A percentile compares a stretch with the other conserved stretches of the same genome.
These are phyloP conservation scores for Pygocentrus nattereri DNA, from an alignment of 2,797 vertebrate genomes.

Conservation along the genomic window DNA sequence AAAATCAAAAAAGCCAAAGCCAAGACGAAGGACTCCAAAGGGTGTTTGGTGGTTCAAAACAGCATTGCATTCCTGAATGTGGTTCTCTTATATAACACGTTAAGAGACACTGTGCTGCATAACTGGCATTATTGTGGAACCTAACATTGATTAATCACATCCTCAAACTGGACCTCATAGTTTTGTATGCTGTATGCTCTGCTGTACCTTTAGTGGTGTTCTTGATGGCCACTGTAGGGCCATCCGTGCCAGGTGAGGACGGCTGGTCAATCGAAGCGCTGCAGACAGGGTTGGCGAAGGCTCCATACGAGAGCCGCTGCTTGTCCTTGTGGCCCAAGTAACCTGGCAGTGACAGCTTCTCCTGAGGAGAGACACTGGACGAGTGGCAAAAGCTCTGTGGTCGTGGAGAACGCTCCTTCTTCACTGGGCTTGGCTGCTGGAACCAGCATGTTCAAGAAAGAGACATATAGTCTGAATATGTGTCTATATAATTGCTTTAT, in stretches of 20 bases:
- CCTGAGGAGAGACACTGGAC: conserved; percentile 88
- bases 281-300: conserved; percentile 88
- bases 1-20: too few species aligned
- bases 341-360: conserved; percentile 85
- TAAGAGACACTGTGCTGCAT: neutral
- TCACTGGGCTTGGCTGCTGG: conserved; percentile 86
- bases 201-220: conserved; percentile 84
- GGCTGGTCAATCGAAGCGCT: conserved; percentile 82
- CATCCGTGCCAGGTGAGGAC: conserved; percentile 82
- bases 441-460: neutral
- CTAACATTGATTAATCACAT: too few species aligned
- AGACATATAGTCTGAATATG: neutral
- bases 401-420: conserved; percentile 89
- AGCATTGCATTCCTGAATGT: neutral
- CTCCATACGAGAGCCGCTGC: conserved; percentile 87
- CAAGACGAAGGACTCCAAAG: too few species aligned
- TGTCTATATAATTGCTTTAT: neutral
- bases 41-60: neutral
- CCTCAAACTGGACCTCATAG: neutral
- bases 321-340: conserved; percentile 86
- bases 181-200: neutral
- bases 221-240: conserved; percentile 82
- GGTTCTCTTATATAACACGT: neutral
- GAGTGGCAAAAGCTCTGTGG: conserved; percentile 92
- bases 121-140: neutral